Percentiles rank a stretch among this genome's conserved stretches.
Evolutionary conservation across 2,113 vertebrate species (phyloP).

Genomic region (Nycticebus coucang): DNA sequence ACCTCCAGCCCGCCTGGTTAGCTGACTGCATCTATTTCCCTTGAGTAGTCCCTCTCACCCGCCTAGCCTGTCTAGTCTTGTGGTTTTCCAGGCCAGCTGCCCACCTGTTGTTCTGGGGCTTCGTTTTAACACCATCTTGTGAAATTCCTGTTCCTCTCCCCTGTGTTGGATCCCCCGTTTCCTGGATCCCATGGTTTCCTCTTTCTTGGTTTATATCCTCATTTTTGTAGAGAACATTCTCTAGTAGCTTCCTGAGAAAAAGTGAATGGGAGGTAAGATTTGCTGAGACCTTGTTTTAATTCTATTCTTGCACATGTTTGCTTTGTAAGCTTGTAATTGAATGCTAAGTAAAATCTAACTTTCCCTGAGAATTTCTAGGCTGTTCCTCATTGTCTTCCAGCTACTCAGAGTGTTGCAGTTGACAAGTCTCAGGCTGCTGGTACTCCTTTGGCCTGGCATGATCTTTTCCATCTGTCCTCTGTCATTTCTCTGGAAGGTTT

Average conservation of each 20-base stretch:
- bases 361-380: background rate
- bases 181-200: slow-evolving; percentile 17
- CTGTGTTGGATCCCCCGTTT: slow-evolving; percentile 6
- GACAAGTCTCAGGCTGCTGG: background rate
- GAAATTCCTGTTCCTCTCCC: slow-evolving; percentile 32
- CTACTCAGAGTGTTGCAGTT: accelerated
- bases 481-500: slow-evolving; percentile 24
- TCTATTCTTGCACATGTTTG: background rate
- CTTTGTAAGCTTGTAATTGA: background rate
- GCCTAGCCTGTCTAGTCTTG: background rate
- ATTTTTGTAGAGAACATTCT: slow-evolving; percentile 33
- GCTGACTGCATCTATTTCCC: background rate
- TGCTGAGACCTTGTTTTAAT: slow-evolving; percentile 12
- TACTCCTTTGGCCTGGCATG: background rate
- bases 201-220: slow-evolving; percentile 32
- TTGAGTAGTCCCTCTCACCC: background rate
- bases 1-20: background rate
- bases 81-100: background rate
- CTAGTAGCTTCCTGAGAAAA: slow-evolving; percentile 55
- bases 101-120: background rate
- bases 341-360: background rate
- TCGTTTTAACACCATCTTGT: slow-evolving; percentile 9
- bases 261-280: background rate
- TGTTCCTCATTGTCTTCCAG: background rate
- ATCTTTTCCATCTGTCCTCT: background rate